These are phyloP conservation scores for Strix uralensis DNA, from an alignment of 2,113 vertebrate genomes.

Conservation along the genomic window DNA sequence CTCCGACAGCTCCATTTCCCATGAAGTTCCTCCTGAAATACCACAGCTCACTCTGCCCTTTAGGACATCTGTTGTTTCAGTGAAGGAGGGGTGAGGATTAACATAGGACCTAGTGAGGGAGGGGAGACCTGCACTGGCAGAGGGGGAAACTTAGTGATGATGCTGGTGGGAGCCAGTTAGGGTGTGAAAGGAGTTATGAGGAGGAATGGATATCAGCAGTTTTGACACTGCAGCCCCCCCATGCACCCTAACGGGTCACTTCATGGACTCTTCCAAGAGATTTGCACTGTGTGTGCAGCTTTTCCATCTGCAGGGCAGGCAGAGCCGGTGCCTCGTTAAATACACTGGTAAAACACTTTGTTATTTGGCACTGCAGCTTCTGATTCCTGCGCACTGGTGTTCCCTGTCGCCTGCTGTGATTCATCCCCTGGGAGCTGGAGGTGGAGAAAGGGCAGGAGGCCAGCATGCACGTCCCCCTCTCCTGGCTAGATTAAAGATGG, in stretches of 20 bases:
- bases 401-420: not conserved
- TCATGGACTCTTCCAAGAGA: not conserved
- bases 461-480: not conserved
- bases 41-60: not conserved
- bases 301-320: not conserved
- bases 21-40: not conserved
- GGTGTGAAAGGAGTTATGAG: not conserved
- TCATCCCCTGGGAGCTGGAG: not conserved
- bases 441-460: not conserved
- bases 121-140: not conserved
- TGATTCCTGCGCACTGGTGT: not conserved
- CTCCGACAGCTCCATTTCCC: not conserved
- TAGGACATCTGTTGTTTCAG: not conserved
- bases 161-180: not conserved
- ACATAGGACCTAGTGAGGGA: accelerated
- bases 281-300: not conserved
- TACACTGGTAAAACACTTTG: not conserved
- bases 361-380: not conserved
- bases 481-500: not conserved
- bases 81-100: not conserved
- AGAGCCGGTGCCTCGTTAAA: not conserved
- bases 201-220: not conserved
- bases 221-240: not conserved
- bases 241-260: accelerated
- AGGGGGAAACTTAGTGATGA: not conserved